phyloP scores from a whole-genome alignment of 2,113 vertebrate genomes.

The Sinosuthora webbiana region DNA sequence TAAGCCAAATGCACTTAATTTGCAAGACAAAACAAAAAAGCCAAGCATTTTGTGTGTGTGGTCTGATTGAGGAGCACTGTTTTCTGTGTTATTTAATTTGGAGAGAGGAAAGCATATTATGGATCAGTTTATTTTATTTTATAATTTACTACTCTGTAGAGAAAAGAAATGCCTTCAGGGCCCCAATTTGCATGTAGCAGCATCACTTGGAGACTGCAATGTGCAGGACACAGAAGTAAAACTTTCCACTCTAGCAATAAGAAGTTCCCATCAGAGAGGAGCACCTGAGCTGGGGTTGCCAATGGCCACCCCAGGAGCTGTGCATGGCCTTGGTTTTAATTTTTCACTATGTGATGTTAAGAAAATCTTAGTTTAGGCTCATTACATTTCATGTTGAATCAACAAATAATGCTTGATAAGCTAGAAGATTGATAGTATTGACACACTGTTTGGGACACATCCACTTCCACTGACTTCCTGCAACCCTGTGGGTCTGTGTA shows the following conservation, averaged over 20 bases:
- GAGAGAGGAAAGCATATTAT: background rate
- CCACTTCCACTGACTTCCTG: background rate
- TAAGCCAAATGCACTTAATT: background rate
- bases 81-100: conserved; percentile 12
- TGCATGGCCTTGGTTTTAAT: background rate
- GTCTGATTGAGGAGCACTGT: background rate
- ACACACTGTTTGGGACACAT: background rate
- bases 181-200: background rate
- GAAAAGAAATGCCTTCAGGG: background rate
- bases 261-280: background rate
- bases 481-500: background rate
- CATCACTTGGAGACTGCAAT: background rate
- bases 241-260: background rate
- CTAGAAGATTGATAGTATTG: background rate
- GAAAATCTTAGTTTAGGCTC: background rate
- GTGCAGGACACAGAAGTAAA: background rate
- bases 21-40: background rate
- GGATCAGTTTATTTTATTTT: conserved; percentile 2
- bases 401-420: background rate
- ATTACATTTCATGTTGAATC: background rate
- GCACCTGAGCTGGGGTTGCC: background rate
- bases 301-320: background rate
- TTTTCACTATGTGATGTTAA: background rate
- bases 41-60: background rate
- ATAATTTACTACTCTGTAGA: background rate